phyloP scores from a whole-genome alignment of 2,797 vertebrate species.

The Danio tinwini region DNA sequence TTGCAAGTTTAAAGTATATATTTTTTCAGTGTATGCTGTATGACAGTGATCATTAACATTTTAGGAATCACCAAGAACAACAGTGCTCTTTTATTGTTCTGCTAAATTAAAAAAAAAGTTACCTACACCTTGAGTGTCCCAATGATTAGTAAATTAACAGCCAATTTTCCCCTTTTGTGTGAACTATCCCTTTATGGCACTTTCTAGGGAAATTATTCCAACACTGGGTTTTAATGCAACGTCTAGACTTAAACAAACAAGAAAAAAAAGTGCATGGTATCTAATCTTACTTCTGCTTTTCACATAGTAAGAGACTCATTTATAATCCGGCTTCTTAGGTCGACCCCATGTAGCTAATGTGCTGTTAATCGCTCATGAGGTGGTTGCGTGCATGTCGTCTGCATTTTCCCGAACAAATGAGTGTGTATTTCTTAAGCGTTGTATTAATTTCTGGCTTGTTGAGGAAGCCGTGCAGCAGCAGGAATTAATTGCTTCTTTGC shows the following conservation, averaged over 20 bases:
- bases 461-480: not conserved
- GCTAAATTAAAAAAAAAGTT: no score
- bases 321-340: not conserved
- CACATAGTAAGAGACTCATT: not conserved
- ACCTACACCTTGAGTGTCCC: no score
- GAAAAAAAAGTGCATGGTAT: not conserved
- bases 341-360: not conserved
- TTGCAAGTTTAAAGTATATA: no score
- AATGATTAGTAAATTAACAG: no score
- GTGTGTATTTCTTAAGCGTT: constrained; percentile 35
- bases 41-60: no score
- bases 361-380: not conserved
- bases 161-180: no score
- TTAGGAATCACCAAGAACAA: no score
- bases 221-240: not conserved
- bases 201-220: not conserved
- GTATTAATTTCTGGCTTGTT: constrained; percentile 44
- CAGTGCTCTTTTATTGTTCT: no score
- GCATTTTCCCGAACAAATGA: constrained; percentile 17
- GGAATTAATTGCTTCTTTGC: constrained; percentile 41
- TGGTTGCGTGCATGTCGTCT: not conserved
- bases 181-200: not conserved
- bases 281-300: not conserved
- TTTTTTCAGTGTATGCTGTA: no score
- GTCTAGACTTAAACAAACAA: not conserved